Evolutionary conservation across 2,113 vertebrate genomes (phyloP).

Genomic region (Lepus americanus): DNA sequence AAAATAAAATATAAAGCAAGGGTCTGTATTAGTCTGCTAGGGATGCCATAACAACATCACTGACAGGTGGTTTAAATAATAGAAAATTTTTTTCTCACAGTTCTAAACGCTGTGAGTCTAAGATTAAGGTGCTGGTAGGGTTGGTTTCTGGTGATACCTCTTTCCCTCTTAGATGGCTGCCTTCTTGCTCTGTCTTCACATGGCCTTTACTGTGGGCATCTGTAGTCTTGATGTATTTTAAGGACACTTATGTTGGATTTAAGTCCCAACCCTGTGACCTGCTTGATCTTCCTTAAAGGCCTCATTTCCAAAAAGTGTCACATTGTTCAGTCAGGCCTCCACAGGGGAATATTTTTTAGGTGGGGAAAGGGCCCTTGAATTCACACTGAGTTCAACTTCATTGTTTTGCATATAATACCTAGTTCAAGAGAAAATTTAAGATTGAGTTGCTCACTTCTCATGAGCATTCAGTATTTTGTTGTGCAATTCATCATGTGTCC

Average conservation of each 20-base stretch:
- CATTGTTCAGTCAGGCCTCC: neutral
- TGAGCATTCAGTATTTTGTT: neutral
- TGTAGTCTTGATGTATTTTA: neutral
- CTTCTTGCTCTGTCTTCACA: neutral
- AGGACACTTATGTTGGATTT: neutral
- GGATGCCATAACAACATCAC: neutral
- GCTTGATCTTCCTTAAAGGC: neutral
- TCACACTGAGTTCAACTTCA: neutral
- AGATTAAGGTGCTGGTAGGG: neutral
- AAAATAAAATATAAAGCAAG: neutral
- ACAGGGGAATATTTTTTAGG: neutral
- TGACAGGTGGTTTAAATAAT: neutral
- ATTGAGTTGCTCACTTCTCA: constrained; percentile 26
- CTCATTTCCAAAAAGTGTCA: neutral
- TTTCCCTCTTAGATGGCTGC: neutral
- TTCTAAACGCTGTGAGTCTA: neutral
- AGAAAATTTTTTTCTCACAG: neutral
- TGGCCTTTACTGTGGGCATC: neutral
- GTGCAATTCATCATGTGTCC: neutral
- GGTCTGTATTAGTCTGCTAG: neutral
- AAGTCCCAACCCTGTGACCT: neutral
- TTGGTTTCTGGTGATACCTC: constrained; percentile 29
- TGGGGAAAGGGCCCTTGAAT: too few relatives aligned
- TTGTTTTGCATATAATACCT: constrained; percentile 39
- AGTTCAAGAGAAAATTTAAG: constrained; percentile 54